A percentile compares a stretch with the other conserved stretches of the same genome.
Evolutionary conservation across 2,888 invertebrate species (phyloP).

Genomic region (Cantharis rufa): DNA sequence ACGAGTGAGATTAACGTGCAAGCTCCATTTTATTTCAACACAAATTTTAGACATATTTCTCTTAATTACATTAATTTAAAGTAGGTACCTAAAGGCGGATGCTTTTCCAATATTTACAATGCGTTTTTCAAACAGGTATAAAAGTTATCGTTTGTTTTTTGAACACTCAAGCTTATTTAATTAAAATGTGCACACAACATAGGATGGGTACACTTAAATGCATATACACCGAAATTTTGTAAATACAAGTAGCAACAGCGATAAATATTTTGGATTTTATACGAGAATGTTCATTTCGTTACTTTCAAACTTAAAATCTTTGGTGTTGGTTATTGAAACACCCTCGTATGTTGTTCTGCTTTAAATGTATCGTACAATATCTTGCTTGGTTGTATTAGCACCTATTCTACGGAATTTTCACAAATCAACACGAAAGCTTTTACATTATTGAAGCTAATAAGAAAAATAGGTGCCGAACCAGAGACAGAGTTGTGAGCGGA

Average conservation of each 20-base stretch:
- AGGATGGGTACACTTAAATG: conserved; percentile 12
- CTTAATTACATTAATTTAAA: conserved; percentile 17
- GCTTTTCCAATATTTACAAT: conserved; percentile 8
- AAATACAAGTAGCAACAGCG: conserved; percentile 15
- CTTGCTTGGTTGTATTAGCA: neutral
- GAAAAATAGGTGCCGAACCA: neutral
- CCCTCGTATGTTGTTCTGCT: neutral
- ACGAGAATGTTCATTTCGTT: neutral
- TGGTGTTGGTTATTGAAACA: neutral
- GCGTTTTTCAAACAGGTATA: neutral
- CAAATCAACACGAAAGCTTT: neutral
- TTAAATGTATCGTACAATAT: neutral
- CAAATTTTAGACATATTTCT: neutral
- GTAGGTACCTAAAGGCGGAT: conserved; percentile 24
- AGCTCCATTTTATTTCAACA: neutral
- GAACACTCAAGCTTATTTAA: conserved; percentile 6
- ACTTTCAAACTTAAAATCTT: neutral
- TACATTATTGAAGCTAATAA: neutral
- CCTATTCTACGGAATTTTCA: neutral
- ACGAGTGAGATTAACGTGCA: neutral
- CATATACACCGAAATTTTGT: conserved; percentile 17
- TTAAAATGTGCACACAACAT: conserved; percentile 11
- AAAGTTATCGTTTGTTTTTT: neutral
- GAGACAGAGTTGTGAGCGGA: neutral
- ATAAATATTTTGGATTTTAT: neutral